Base-by-base conservation (phyloP, 2,888 invertebrate species). In the Encarsia formosa region DNA sequence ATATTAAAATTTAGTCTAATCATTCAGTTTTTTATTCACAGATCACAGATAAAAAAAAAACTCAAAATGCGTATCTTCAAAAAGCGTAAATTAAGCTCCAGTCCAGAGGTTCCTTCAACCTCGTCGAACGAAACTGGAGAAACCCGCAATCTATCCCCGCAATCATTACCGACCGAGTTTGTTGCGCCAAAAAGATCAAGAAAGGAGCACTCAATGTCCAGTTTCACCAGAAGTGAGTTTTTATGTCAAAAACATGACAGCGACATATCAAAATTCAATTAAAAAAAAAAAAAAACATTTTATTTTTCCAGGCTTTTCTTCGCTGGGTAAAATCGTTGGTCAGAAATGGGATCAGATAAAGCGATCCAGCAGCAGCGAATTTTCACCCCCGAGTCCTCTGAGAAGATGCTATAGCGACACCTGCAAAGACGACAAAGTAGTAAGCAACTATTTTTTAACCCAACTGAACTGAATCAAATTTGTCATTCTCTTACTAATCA, bases 341-440 rank as follows among this genome's bases (percentile, higher is more conserved):
- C 76, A 76, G 63, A 80, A 79, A 68, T 81, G 81, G 79, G 82
- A 82, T 56, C 79, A 81, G 61, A 67, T 83, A 53, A 81, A 79
- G 64, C 74, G 80, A 50, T 77, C 79, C 49, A 81, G 82, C 59
- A 81, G 81, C 35, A 76, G 78, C 2, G 82, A 83, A 63, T 66
- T 78, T 51, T 68, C 29, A 49, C 71, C 76, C n/a, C 78, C 77
- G 77, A 76, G 77, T 26, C 78, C 78, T 4, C 69, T 37, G 59
- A 61, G 51, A 57, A 47, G 63, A 61, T 46, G 38, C 24, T 45
- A 45, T n/a, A 38, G 29, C 43, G 46, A 50, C 13, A 5, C 40
- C 13, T 24, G 41, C 5, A 40, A 47, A 2, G 50, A 50, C 2
- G 20, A 2, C 9, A 45, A 46, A 16, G 49, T 49, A 37, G 48